Evolutionary conservation across 2,113 vertebrate genomes (phyloP).

Genomic region (Salvelinus alpinus): DNA sequence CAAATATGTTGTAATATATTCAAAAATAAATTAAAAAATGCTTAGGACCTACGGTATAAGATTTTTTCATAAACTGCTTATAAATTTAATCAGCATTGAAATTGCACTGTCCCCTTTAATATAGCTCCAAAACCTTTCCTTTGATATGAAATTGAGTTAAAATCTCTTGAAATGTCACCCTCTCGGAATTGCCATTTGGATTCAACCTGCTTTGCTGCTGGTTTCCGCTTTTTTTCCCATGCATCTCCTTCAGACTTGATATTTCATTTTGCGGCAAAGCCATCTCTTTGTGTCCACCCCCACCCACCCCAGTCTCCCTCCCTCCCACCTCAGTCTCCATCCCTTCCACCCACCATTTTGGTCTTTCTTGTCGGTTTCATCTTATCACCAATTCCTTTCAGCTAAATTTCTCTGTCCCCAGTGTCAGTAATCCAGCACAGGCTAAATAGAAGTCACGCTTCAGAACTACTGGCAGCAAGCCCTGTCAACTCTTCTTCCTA

Average conservation of each 20-base stretch:
- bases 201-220: constrained; percentile 23
- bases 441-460: constrained; percentile 43
- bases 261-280: constrained; percentile 24
- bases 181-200: constrained; percentile 62
- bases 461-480: constrained; percentile 27
- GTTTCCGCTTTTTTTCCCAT: constrained; percentile 20
- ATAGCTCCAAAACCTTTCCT: neutral
- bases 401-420: constrained; percentile 32
- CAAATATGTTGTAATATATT: neutral
- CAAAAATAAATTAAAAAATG: neutral
- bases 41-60: neutral
- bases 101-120: constrained; percentile 1
- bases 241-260: constrained; percentile 21
- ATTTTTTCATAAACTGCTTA: neutral
- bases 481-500: constrained; percentile 29
- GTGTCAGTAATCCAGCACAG: constrained; percentile 49
- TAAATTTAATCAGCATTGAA: too few species aligned
- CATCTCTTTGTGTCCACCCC: constrained; percentile 25
- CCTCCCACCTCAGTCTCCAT: neutral
- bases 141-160: constrained; percentile 39
- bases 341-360: constrained; percentile 21
- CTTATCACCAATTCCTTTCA: constrained; percentile 44
- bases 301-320: neutral
- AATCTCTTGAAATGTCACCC: constrained; percentile 66
- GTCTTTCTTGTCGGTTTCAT: constrained; percentile 40